phyloP scores from a whole-genome alignment of 2,888 invertebrate genomes.

The Sepiola atlantica region DNA sequence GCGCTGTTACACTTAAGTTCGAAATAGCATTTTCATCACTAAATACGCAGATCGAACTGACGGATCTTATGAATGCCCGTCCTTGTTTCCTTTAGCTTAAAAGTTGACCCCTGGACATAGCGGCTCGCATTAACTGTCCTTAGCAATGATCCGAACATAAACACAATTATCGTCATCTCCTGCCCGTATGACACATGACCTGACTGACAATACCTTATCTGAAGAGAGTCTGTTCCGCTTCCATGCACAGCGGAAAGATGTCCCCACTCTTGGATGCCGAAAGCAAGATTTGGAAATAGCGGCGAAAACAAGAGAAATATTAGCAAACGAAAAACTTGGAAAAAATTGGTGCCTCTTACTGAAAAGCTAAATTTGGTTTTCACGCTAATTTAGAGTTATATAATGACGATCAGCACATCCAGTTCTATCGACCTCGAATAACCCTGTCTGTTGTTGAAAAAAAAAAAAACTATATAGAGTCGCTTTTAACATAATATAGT shows the following conservation, averaged over 20 bases:
- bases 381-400: not conserved
- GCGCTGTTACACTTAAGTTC: no score
- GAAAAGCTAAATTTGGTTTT: not conserved
- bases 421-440: no score
- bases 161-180: not conserved
- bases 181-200: not conserved
- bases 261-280: not conserved
- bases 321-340: not conserved
- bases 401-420: no score
- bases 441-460: no score
- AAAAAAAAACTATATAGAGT: no score
- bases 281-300: conserved; percentile 18
- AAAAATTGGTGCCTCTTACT: not conserved
- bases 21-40: no score
- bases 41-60: no score
- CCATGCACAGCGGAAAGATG: not conserved
- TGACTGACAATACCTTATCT: not conserved
- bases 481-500: no score
- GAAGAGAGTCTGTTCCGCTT: not conserved
- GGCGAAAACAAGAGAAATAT: not conserved
- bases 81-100: not conserved
- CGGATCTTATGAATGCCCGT: no score
- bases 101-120: not conserved
- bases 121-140: not conserved
- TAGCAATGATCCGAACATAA: not conserved